These are phyloP conservation scores for Colius striatus DNA, from an alignment of 2,113 vertebrate species.

Conservation along the genomic window DNA sequence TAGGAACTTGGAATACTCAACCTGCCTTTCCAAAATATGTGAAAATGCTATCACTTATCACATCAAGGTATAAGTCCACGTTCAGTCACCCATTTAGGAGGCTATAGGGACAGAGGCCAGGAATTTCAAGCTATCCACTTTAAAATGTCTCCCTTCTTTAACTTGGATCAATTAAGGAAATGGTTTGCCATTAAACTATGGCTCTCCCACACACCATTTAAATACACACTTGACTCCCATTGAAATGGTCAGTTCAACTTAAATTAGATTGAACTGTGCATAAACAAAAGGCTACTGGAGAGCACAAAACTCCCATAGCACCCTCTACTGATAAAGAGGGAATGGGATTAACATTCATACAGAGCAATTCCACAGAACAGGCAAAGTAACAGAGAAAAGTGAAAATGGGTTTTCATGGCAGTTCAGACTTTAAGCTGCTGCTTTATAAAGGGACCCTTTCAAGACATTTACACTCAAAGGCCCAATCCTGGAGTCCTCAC, in stretches of 20 bases:
- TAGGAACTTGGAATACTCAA: not conserved
- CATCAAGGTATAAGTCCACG: not conserved
- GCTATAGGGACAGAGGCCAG: not conserved
- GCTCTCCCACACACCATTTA: conserved; percentile 61
- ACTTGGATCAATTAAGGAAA: conserved; percentile 61
- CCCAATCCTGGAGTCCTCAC: conserved; percentile 39
- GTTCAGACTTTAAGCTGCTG: conserved; percentile 60
- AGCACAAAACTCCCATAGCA: conserved; percentile 72
- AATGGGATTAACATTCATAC: conserved; percentile 57
- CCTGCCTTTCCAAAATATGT: not conserved
- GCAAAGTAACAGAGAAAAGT: conserved; percentile 40
- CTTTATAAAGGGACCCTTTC: conserved; percentile 57
- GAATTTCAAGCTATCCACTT: conserved; percentile 57
- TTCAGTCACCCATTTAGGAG: conserved; percentile 24
- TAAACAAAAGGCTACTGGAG: conserved; percentile 56
- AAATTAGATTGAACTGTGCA: conserved; percentile 70
- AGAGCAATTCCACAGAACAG: conserved; percentile 44
- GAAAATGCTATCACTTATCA: conserved; percentile 17
- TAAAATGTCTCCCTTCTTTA: conserved; percentile 60
- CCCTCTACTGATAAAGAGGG: conserved; percentile 73
- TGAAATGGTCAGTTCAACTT: conserved; percentile 69
- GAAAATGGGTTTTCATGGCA: conserved; percentile 56
- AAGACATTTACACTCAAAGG: conserved; percentile 60
- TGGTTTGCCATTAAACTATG: conserved; percentile 62
- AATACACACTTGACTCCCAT: conserved; percentile 67